Evolutionary conservation across 2,797 vertebrate species (phyloP), one percentile per base, ranked within the genome.

Genomic region (Falco berigora): DNA sequence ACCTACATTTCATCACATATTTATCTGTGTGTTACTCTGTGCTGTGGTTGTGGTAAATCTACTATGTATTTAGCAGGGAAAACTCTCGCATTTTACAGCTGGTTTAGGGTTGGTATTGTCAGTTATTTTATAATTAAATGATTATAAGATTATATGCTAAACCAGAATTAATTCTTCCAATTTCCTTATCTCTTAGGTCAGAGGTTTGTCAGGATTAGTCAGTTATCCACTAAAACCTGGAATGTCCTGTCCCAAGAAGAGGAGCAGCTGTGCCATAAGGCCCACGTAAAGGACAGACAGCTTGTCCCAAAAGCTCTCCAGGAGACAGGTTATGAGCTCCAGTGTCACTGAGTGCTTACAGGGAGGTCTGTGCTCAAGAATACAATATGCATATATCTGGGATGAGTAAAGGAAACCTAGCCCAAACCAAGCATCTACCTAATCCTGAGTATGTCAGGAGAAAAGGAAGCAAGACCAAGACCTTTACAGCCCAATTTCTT

Each of bases 291-390:
- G 23, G 46, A 40, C 22, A 64, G 13, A 19, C 19, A 49, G n/a
- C 9, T 19, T 78, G 50, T n/a, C 72, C 24, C 18, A 20, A 55
- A 53, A 78, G 12, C 36, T 25, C 9, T 19, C 16, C 3, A 0
- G 28, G 47, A 73, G 19, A 55, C 28, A 40, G 32, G 14, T 17
- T 40, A 17, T 0, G 2, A 63, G 49, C 15, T 55, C 3, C 46
- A 52, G 46, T 2, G 0, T 42, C 22, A 11, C 21, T 32, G 58
- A 49, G 44, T 1, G 0, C 16, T 10, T 19, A 28, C 16, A 23
- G 12, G 56, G 56, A 58, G 4, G 22, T 85, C 52, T 55, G 22
- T 56, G 32, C 55, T 56, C 2, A 0, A 34, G 22, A 21, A 12
- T 28, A 62, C 8, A 3, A 6, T 19, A 36, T 5, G 9, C 1